Evolutionary conservation across 2,113 vertebrate species (phyloP).

Genomic region (Tauraco erythrolophus): DNA sequence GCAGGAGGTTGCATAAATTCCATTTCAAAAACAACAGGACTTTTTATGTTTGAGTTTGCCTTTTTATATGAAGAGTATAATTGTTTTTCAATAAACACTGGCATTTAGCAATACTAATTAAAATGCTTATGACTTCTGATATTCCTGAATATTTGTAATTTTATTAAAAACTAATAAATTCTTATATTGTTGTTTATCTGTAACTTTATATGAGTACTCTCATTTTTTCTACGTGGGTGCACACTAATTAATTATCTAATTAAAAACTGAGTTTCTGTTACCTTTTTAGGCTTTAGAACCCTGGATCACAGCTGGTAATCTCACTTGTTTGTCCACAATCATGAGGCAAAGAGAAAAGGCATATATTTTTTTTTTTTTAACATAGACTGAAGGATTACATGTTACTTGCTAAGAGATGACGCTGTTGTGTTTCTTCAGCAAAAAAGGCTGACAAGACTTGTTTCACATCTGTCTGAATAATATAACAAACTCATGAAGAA

Average conservation of each 20-base stretch:
- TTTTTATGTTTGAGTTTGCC: neutral
- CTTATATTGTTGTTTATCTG: neutral
- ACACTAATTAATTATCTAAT: neutral
- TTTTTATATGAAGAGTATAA: neutral
- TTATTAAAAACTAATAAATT: neutral
- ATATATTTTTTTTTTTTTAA: neutral
- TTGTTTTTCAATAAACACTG: neutral
- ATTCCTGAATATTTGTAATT: neutral
- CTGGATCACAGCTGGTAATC: neutral
- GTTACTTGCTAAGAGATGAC: neutral
- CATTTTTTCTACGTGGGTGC: neutral
- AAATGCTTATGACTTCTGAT: neutral
- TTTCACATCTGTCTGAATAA: constrained; percentile 61
- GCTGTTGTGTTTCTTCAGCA: neutral
- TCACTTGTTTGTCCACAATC: neutral
- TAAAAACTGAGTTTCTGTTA: neutral
- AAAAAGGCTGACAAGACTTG: constrained; percentile 56
- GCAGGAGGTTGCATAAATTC: neutral
- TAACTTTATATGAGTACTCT: neutral
- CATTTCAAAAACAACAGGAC: neutral
- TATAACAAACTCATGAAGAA: constrained; percentile 24
- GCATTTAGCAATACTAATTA: neutral
- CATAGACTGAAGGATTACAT: neutral
- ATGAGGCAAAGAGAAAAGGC: neutral
- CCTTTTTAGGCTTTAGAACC: neutral